phyloP scores from a whole-genome alignment of 2,888 invertebrate species.

The Campaea margaritaria region DNA sequence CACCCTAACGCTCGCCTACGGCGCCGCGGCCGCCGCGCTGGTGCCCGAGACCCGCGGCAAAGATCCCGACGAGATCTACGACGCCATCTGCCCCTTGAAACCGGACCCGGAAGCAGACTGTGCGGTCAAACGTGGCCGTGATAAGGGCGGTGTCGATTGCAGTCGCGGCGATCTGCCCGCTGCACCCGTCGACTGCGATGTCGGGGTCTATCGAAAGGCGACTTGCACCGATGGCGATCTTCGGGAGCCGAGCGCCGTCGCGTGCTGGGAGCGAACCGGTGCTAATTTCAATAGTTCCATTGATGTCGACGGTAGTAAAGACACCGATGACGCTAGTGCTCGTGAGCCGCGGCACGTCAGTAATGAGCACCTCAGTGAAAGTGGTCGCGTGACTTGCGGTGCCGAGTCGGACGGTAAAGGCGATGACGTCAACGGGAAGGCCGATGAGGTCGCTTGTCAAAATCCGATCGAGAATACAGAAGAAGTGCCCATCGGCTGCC shows the following conservation, averaged over 20 bases:
- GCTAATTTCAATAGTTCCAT: too few species aligned
- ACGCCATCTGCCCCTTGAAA: slow-evolving; percentile 8
- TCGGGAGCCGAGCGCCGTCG: background rate
- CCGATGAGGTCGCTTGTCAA: too few species aligned
- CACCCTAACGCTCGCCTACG: slow-evolving; percentile 50
- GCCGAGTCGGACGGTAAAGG: too few species aligned
- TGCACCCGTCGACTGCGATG: background rate
- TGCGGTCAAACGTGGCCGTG: background rate
- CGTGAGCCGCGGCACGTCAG: too few species aligned
- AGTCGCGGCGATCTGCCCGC: background rate
- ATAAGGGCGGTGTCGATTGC: background rate
- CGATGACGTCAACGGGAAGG: too few species aligned
- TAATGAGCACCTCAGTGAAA: too few species aligned
- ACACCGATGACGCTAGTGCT: too few species aligned
- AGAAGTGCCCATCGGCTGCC: too few species aligned
- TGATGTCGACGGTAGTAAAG: too few species aligned
- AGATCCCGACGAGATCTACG: slow-evolving; percentile 56
- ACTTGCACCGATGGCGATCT: background rate
- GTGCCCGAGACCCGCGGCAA: slow-evolving; percentile 62
- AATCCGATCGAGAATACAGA: too few species aligned
- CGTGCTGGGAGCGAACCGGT: background rate
- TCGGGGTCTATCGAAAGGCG: background rate
- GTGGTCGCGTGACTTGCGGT: too few species aligned
- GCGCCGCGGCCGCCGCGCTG: slow-evolving; percentile 43
- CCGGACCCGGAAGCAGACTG: background rate